phyloP scores from a whole-genome alignment of 1,140 invertebrate genomes.

The Asobara japonica region DNA sequence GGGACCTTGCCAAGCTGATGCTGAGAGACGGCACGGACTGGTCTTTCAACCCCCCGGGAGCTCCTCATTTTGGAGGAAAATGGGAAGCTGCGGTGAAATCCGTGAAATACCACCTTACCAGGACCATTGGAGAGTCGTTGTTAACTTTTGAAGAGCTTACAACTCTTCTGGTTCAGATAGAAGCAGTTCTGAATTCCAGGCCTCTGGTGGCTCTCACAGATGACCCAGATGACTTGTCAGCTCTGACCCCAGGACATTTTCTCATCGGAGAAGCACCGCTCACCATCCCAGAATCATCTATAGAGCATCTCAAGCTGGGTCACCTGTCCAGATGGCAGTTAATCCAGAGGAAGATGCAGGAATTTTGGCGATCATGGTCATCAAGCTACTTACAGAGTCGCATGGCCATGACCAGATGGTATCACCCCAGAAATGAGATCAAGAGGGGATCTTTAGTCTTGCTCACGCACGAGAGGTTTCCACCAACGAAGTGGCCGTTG shows the following conservation, averaged over 20 bases:
- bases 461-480: too few relatives aligned
- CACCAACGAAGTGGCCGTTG: too few relatives aligned
- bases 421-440: background rate
- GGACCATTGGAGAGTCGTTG: slow-evolving; percentile 34
- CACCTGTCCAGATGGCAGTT: slow-evolving; percentile 31
- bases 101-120: slow-evolving; percentile 1
- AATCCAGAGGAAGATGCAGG: slow-evolving; percentile 20
- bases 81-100: slow-evolving; percentile 24
- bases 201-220: slow-evolving; percentile 38
- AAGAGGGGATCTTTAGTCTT: slow-evolving; percentile 9
- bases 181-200: slow-evolving; percentile 47
- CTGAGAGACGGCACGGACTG: background rate
- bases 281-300: slow-evolving; percentile 40
- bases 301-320: background rate
- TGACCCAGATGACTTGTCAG: too few relatives aligned
- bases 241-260: slow-evolving; percentile 40
- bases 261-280: slow-evolving; percentile 25
- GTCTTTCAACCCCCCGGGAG: slow-evolving; percentile 7
- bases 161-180: slow-evolving; percentile 44
- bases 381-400: background rate
- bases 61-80: slow-evolving; percentile 9
- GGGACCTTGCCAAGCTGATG: background rate
- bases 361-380: slow-evolving; percentile 36
- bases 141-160: slow-evolving; percentile 47
- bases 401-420: slow-evolving; percentile 10